Evolutionary conservation across 2,797 vertebrate species (phyloP), one percentile per base, ranked within the genome.

Genomic region (Poliocrania exsul): DNA sequence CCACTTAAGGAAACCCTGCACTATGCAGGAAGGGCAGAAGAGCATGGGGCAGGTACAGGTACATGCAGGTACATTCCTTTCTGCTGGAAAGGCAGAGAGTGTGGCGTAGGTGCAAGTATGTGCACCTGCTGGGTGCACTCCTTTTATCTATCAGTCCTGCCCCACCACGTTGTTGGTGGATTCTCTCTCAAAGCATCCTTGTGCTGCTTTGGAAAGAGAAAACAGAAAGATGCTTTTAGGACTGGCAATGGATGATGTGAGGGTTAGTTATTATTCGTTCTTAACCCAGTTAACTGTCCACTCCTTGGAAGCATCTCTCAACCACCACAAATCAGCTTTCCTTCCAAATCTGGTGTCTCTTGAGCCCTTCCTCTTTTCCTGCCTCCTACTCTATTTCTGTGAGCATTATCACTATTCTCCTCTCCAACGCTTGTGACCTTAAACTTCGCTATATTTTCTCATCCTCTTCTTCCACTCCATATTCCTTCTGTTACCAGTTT

Each of bases 71-170:
- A 17, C 14, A 42, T 57, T 57, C 14, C 15, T 35, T 31, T 58
- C 26, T 1, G 1, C 38, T 46, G 53, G 26, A 42, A 72, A 20
- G 24, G 49, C 38, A 81, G 40, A 58, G 29, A 69, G 6, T 0
- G 0, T 13, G 44, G 69, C 37, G 37, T 33, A 91, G 56, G 38
- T 33, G 19, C 18, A 46, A 70, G n/a, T 2, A 69, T 10, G 5
- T 0, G 11, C 17, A 58, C 16, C 20, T 47, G 24, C 29, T 23
- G 46, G 14, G 37, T 40, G 20, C 60, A 26, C n/a, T 15, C 44
- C 60, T 49, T 56, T 75, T 44, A 1, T 10, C 1, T 44, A 1
- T 10, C 1, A 1, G 24, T 47, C 38, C 58, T 14, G n/a, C 21
- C 35, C 37, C 11, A 10, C 35, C 12, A 11, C 18, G 2, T 17